Base-by-base conservation (phyloP, 2,797 vertebrate species). In the Atherinosoma microstoma region DNA sequence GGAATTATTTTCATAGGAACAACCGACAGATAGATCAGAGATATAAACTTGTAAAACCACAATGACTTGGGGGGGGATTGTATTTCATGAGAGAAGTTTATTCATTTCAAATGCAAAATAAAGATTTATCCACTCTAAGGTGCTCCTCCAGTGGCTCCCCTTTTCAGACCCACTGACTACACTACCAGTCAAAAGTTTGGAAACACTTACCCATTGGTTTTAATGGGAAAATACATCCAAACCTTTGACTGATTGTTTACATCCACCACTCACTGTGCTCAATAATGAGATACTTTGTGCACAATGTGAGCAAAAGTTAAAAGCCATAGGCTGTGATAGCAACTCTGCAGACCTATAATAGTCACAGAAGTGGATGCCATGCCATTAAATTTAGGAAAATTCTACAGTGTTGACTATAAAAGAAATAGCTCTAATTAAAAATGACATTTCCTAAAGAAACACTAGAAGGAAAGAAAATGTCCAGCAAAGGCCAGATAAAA, bases 391-490 rank as follows among this genome's bases (percentile, higher is more conserved):
- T 47, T 7, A 42, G 24, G 45, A n/a, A 71, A 58, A 47, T 56
- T n/a, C 12, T 8, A 27, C 7, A 35, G 24, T 18, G 13, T 45
- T 15, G 32, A 54, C 56, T 36, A 57, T 58, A 24, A 76, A 57
- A 66, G 20, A 63, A 70, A 73, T 47, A 5, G 16, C 20, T 38
- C 38, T 57, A 32, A 64, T 67, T 74, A 32, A 70, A 67, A 40
- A 56, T 51, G 36, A 20, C 36, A 61, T 77, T 61, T 70, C 70
- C 9, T 35, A 45, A 63, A 59, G 16, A 73, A 64, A 61, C 66
- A 27, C 18, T 22, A 24, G 6, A 63, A 15, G 10, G 24, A 63
- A 8, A 64, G 22, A 59, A 59, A 42, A 64, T 5, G 2, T 74
- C 45, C 54, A 49, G 38, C n/a, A 64, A 56, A 29, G 15, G 34